Conservation (phyloP, 2,113 vertebrate genomes). For the Otus sunia region DNA sequence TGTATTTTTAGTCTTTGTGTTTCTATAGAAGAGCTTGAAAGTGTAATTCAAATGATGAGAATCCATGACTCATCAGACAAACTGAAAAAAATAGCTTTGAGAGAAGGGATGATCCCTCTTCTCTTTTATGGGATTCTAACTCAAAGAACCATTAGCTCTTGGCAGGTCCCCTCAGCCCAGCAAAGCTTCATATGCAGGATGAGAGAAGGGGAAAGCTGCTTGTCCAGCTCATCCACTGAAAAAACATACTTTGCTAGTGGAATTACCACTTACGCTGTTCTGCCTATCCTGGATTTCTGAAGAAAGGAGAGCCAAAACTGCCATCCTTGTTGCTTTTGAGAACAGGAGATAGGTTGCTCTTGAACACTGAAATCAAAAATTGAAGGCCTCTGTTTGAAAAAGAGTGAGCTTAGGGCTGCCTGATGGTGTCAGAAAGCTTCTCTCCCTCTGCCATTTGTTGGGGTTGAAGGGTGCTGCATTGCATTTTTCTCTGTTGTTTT, state of each 20-base stretch:
- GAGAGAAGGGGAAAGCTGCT: not conserved
- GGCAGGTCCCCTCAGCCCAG: not conserved
- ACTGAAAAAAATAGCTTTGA: not conserved
- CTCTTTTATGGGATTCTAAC: not conserved
- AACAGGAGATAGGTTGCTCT: not conserved
- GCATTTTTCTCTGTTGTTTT: not conserved
- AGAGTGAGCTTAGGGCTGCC: not conserved
- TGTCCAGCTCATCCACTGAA: not conserved
- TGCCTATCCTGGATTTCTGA: not conserved
- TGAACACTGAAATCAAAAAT: not conserved
- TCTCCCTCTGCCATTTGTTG: not conserved
- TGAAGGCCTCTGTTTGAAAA: not conserved
- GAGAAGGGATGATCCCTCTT: not conserved
- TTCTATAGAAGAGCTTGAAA: conserved; percentile 35
- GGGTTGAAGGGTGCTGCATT: not conserved
- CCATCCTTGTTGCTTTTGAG: not conserved
- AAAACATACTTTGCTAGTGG: not conserved
- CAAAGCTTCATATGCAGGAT: not conserved
- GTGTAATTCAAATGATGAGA: conserved; percentile 24
- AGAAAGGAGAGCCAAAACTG: not conserved
- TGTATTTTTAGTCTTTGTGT: conserved; percentile 46
- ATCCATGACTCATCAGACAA: conserved; percentile 37
- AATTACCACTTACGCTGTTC: not conserved
- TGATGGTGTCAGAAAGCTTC: not conserved
- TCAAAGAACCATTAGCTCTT: not conserved